A percentile compares a stretch with the other conserved stretches of the same genome.
phyloP scores from a whole-genome alignment of 2,797 vertebrate species.

The Eurystomus glaucurus region DNA sequence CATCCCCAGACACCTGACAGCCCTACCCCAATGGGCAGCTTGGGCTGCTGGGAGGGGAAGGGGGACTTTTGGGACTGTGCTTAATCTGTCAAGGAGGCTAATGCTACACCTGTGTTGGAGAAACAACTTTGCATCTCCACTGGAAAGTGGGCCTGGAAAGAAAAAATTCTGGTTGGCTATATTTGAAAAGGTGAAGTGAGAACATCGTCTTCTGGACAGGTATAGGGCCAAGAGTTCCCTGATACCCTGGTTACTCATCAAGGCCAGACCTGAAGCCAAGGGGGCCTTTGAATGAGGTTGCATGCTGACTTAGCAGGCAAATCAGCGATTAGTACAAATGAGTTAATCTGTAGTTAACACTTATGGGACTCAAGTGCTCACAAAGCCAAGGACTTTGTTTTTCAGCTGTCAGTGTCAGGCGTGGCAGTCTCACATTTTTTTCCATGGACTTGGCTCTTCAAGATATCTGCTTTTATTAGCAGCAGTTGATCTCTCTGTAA shows the following conservation, averaged over 20 bases:
- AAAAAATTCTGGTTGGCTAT: not conserved
- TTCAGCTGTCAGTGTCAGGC: not conserved
- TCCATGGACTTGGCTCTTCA: not conserved
- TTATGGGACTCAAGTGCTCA: not conserved
- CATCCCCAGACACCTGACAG: not conserved
- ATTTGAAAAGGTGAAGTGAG: not conserved
- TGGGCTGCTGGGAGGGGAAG: fast-evolving
- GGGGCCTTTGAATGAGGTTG: not conserved
- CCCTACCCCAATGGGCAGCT: fast-evolving
- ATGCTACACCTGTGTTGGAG: fast-evolving
- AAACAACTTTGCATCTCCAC: not conserved
- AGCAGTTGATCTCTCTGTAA: constrained; percentile 31
- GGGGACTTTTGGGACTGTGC: fast-evolving
- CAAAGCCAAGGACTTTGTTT: not conserved
- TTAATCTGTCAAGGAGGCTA: not conserved
- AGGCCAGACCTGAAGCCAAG: not conserved
- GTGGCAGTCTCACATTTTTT: not conserved
- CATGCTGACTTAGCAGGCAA: not conserved
- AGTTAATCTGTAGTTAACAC: not conserved
- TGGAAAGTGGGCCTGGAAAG: not conserved
- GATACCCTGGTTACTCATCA: not conserved
- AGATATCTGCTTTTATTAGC: constrained; percentile 39
- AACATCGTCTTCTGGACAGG: not conserved
- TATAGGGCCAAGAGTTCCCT: not conserved
- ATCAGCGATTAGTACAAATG: not conserved